Evolutionary conservation across 2,797 vertebrate species (phyloP), one percentile per base, ranked within the genome.

Genomic region (Tenualosa ilisha): DNA sequence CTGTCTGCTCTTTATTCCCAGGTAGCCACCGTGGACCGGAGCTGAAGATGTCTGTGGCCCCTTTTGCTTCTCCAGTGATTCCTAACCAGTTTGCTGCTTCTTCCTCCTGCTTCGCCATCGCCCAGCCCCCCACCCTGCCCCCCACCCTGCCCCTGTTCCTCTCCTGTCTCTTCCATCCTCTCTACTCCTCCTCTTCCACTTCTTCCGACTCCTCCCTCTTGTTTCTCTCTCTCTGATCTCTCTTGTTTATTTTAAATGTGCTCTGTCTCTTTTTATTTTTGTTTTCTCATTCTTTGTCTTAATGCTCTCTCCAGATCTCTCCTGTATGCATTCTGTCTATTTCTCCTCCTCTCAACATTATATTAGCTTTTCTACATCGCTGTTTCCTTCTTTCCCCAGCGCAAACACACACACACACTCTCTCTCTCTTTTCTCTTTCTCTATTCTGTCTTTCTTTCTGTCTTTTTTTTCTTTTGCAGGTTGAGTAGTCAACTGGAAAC

Each of bases 1-100:
- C 87, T 95, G 88, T 96, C 91, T 93, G 89, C 91, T 95, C 89
- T 91, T 92, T 92, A 91, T 92, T 91, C 91, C 26, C 65, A 72
- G 65, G 65, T 40, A 93, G 95, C 93, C 91, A 86, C 86, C 81
- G 89, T 89, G 84, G 86, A 88, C 82, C 84, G 22, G 86, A 83
- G 24, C 26, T 53, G 68, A 68, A 24, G 46, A 84, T 72, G 2
- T 31, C 65, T 68, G 51, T 40, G 65, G 65, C 13, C 12, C 26
- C 15, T 40, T 72, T 72, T 72, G 15, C 82, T 40, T 4, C 24
- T 9, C 49, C 87, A 24, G 24, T 26, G 46, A 72, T 8, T 72
- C 37, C 40, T 63, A 83, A 54, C 82, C 84, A 83, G 24, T 26
- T 81, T 46, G 43, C 50, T 68, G 26, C 31, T 37, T 49, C 83